A percentile compares a stretch with the other conserved stretches of the same genome.
phyloP scores from a whole-genome alignment of 2,888 invertebrate species.

The Hartigia nigra region DNA sequence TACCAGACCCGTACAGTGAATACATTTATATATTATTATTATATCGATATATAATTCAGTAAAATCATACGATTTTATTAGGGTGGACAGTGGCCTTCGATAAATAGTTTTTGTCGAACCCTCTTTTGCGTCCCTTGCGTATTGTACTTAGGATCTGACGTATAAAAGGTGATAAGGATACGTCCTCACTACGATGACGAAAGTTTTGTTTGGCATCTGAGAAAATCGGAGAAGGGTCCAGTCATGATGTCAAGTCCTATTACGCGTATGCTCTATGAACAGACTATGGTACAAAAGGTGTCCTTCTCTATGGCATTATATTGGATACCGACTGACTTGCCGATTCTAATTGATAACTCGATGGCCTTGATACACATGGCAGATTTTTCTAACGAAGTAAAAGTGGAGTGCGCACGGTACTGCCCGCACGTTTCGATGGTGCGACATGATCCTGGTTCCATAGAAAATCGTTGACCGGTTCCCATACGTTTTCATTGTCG shows the following conservation, averaged over 20 bases:
- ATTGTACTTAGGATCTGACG: not conserved
- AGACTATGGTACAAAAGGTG: not conserved
- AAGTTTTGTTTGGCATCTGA: not conserved
- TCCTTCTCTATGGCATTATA: not conserved
- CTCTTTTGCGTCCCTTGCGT: not conserved
- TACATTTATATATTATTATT: no score
- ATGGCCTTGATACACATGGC: conserved; percentile 53
- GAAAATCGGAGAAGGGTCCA: not conserved
- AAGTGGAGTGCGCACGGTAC: conserved; percentile 34
- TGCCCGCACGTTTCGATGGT: not conserved
- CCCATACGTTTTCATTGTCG: not conserved
- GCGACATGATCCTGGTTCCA: not conserved
- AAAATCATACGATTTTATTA: not conserved
- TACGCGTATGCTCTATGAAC: not conserved
- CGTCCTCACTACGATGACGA: not conserved
- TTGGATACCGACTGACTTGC: conserved; percentile 14
- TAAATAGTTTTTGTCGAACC: not conserved
- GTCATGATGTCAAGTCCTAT: not conserved
- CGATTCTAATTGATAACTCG: conserved; percentile 51
- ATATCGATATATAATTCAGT: no score
- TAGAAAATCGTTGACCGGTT: not conserved
- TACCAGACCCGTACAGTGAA: not conserved
- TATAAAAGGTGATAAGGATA: not conserved
- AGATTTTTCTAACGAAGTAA: conserved; percentile 48
- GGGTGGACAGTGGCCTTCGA: not conserved